Base-by-base conservation (phyloP, 2,113 vertebrate species). In the Marmota flaviventris region DNA sequence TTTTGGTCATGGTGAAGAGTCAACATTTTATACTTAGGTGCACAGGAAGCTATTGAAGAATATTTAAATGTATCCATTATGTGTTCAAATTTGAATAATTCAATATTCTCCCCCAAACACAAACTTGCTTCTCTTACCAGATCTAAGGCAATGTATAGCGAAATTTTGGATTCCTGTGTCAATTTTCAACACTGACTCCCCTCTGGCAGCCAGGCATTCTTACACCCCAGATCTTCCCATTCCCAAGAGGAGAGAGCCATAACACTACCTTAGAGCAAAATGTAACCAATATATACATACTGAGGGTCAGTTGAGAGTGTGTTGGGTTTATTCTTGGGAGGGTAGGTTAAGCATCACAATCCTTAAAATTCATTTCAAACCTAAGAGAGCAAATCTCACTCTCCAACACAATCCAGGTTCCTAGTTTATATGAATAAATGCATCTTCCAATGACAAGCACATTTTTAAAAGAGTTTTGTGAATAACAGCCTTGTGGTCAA, bases 341-440 rank as follows among this genome's bases (percentile, higher is more conserved):
- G 14, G 17, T 10, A 6, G 8, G 25, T 75, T 76, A 84, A 85
- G 76, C 14, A 1, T 14, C 34, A 91, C 1, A 42, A 56, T 13
- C 2, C 37, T 84, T 25, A 53, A 18, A 75, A 67, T 34, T 95
- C 61, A 94, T n/a, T 78, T 73, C 18, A 9, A 95, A 25, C 17
- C 72, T 81, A 12, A 70, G 24, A 95, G 51, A 73, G 83, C 8
- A 81, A 69, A 91, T 37, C 67, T 88, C 53, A 87, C 37, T 78
- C 88, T 53, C 65, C 8, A 56, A 90, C 82, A 82, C 18, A 65
- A 76, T 70, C 8, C 5, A 81, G 63, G 53, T 77, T 93, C n/a
- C 79, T 8, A 85, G 72, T 79, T 91, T 39, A 45, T 79, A 24
- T 81, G 16, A 91, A 93, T 18, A 91, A 93, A 91, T 34, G 14